These are phyloP conservation scores for Xestia xanthographa DNA, from an alignment of 2,888 invertebrate species.

Conservation along the genomic window DNA sequence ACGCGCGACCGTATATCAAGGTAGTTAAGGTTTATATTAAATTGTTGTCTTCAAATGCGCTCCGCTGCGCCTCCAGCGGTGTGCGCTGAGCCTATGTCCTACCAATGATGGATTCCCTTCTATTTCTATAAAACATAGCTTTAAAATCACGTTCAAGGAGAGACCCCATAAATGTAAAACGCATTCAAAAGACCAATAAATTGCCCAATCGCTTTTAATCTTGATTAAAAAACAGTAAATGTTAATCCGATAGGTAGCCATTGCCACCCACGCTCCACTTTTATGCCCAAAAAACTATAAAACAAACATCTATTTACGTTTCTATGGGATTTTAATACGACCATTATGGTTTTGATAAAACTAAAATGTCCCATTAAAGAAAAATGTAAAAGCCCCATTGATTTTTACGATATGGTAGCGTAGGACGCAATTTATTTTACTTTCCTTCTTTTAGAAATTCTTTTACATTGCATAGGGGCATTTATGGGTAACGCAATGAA, in stretches of 20 bases:
- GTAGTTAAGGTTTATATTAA: no score
- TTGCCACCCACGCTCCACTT: slow-evolving; percentile 10
- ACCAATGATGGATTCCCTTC: no score
- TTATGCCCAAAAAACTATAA: slow-evolving; percentile 9
- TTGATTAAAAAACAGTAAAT: neutral
- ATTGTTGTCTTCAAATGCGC: no score
- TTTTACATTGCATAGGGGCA: neutral
- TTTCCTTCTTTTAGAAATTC: slow-evolving; percentile 18
- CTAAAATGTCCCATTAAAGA: neutral
- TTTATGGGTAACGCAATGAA: no score
- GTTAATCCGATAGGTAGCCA: neutral
- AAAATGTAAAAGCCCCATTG: neutral
- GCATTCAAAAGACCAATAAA: neutral
- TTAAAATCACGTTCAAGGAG: neutral
- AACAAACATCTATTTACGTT: neutral
- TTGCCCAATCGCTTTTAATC: neutral
- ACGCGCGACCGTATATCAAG: no score
- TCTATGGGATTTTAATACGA: slow-evolving; percentile 7
- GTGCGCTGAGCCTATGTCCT: no score
- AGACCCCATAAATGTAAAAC: neutral
- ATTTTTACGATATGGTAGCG: slow-evolving; percentile 4
- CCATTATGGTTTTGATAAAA: slow-evolving; percentile 1
- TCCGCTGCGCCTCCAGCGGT: no score
- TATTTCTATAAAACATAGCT: neutral
- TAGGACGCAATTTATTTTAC: slow-evolving; percentile 23